Base-by-base conservation (phyloP, 2,113 vertebrate genomes). In the Spea bombifrons region DNA sequence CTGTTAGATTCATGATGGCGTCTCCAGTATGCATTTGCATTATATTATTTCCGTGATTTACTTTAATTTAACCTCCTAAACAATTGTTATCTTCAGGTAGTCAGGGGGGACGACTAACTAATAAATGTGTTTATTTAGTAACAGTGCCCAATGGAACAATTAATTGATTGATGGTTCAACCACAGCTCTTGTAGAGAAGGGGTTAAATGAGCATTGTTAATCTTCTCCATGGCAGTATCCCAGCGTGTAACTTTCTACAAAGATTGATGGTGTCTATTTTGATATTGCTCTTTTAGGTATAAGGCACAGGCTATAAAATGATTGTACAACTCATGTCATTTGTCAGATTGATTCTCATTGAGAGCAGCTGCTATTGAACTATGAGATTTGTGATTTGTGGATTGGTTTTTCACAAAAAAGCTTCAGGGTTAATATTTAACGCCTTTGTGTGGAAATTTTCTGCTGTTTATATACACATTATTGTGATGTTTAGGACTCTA, bases 191-290 rank as follows among this genome's bases (percentile, higher is more conserved):
- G 67, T 13, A 16, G 47, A 10, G 46, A n/a, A 69, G 46, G 67
- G n/a, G 67, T 69, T 49, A 69, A 69, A n/a, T 49, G 44, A 67
- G 9, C 65, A 67, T 9, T 67, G 13, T 69, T 69, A 49, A 49
- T 69, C 7, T 10, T 69, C 46, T 48, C n/a, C 13, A 13, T 46
- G 48, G 67, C 67, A 49, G 49, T 69, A 69, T 49, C 46, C 45
- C 9, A 49, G 67, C 4, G 44, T 49, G 7, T 69, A 46, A 68
- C 48, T 68, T 69, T 69, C 45, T 69, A 1, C 67, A 68, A 44
- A 69, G 67, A 69, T 69, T 69, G 46, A 69, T 47, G 66, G 67
- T 12, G 47, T 48, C 49, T 69, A 69, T 69, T 46, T 69, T 69
- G 45, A 69, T 69, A 69, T 49, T 49, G 46, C 46, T 69, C 45